Percentiles rank a stretch among this genome's conserved stretches.
phyloP scores from a whole-genome alignment of 2,797 vertebrate genomes.

The Mus caroli region DNA sequence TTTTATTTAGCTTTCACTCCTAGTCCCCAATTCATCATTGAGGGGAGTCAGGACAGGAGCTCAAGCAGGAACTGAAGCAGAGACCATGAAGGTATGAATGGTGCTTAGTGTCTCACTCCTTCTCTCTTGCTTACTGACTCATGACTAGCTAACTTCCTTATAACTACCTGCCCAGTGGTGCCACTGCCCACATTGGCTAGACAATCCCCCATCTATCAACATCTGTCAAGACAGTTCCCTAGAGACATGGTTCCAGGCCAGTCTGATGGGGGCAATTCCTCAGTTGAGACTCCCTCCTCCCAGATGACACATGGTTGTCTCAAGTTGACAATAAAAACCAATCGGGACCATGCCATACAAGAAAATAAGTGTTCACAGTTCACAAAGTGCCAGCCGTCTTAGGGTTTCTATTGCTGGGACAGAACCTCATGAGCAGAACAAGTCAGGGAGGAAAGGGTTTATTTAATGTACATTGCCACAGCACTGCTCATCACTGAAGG shows the following conservation, averaged over 20 bases:
- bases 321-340: background rate
- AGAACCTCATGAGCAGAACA: background rate
- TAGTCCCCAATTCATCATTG: background rate
- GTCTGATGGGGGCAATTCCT: background rate
- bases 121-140: background rate
- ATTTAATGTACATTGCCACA: background rate
- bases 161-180: background rate
- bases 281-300: background rate
- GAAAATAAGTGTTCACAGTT: background rate
- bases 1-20: background rate
- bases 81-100: background rate
- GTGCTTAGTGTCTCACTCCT: background rate
- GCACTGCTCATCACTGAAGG: background rate
- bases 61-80: background rate
- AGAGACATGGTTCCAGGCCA: background rate
- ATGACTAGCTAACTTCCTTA: background rate
- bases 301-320: background rate
- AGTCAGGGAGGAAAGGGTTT: background rate
- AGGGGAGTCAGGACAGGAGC: background rate
- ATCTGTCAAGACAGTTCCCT: background rate
- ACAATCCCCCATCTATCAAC: background rate
- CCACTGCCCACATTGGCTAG: background rate
- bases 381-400: background rate
- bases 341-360: background rate
- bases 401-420: background rate